Base-by-base conservation (phyloP, 2,888 invertebrate genomes). In the Heliconius hortense region DNA sequence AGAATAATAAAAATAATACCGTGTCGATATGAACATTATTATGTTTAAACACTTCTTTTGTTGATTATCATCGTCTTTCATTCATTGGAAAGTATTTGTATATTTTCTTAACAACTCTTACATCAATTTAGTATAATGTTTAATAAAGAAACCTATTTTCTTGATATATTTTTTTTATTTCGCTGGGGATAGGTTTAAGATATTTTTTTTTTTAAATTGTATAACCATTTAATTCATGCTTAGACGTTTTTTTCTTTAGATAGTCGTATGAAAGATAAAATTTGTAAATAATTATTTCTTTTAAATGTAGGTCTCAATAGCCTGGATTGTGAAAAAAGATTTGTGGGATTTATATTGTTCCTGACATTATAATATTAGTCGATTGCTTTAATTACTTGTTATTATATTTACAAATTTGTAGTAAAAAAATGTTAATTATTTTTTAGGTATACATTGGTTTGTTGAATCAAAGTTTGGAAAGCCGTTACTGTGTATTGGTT, bases 401-500 rank as follows among this genome's bases (percentile, higher is more conserved):
- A 1, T 24, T 5, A 28, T 11, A n/a, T 24, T 66, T 66, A 39
- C 39, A 39, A 53, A 31, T 63, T 18, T 43, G 4, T 26, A 56
- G 18, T 39, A 62, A 71, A 59, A 39, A 13, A 59, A 15, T 24
- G 4, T 28, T 13, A 53, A 15, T 69, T 18, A 3, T 21, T 69
- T 73, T 75, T 59, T 71, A 75, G 75, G 24, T 71, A 21, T 39
- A 21, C 28, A 62, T 60, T 71, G 62, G 71, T 62, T 71, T 26
- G 62, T 60, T 10, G 39, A 71, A 8, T 76, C 80, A 5, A 79
- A 67, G 67, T 78, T 75, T 24, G 83, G 82, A 1, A 81, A 79
- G 21, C 82, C 82, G 1, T 79, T 82, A 71, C 66, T 82, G n/a
- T 71, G 80, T 31, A 76, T 80, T 21, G 82, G 82, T 3, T 43